phyloP scores from a whole-genome alignment of 2,797 vertebrate species.

The Squalus acanthias region DNA sequence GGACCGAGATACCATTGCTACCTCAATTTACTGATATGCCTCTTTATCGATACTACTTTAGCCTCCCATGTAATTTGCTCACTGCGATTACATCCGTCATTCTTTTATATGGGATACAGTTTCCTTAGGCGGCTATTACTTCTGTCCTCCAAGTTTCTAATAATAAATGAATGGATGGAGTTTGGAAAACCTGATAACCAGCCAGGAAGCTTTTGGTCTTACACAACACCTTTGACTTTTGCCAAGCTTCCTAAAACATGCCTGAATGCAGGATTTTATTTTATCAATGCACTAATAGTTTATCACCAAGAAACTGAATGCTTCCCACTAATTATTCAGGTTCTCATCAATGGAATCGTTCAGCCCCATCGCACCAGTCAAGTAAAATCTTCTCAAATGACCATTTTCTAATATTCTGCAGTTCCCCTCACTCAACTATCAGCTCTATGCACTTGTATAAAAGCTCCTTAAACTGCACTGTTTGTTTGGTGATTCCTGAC shows the following conservation, averaged over 20 bases:
- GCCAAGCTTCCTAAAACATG: neutral
- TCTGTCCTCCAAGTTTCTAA: neutral
- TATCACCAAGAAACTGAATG: neutral
- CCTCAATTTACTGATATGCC: neutral
- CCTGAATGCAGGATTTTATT: neutral
- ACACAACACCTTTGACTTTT: neutral
- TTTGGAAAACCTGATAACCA: neutral
- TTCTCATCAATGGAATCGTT: neutral
- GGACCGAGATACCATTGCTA: neutral
- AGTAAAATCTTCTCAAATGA: neutral
- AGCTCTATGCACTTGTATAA: neutral
- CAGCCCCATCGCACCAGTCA: neutral
- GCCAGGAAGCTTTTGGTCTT: neutral
- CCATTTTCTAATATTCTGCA: neutral
- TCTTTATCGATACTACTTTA: neutral
- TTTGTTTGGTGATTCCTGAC: neutral
- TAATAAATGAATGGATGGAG: neutral
- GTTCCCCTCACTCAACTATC: neutral
- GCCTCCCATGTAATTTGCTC: neutral
- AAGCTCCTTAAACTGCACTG: neutral
- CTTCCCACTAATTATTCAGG: neutral
- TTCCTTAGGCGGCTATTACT: neutral
- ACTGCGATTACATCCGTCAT: neutral
- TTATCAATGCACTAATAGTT: neutral
- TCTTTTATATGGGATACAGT: neutral